These are phyloP conservation scores for Epinephelus moara DNA, from an alignment of 2,113 vertebrate species.

Conservation along the genomic window DNA sequence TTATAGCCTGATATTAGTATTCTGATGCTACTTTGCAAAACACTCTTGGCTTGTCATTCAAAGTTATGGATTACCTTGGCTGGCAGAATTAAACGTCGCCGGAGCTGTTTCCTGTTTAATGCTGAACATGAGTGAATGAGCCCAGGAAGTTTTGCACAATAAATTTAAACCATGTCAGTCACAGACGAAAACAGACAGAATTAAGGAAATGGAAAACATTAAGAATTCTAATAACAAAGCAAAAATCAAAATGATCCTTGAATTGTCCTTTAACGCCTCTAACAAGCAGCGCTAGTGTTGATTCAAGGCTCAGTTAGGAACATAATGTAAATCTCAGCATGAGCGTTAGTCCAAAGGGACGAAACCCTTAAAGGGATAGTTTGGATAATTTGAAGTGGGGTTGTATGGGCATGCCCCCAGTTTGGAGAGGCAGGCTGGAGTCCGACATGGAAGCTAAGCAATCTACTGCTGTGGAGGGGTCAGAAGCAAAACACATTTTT, in stretches of 20 bases:
- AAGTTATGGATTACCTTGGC: constrained; percentile 29
- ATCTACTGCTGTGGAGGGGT: too few relatives aligned
- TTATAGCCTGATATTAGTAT: constrained; percentile 53
- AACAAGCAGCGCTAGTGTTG: not conserved
- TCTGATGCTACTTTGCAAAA: constrained; percentile 31
- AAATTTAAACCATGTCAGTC: not conserved
- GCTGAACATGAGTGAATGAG: constrained; percentile 23
- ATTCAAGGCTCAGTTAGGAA: not conserved
- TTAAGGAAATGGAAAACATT: not conserved
- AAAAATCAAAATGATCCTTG: not conserved
- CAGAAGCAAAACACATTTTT: too few relatives aligned
- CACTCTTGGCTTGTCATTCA: constrained; percentile 40
- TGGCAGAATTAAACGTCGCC: constrained; percentile 10
- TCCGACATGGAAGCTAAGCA: too few relatives aligned
- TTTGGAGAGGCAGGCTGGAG: too few relatives aligned
- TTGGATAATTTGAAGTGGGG: too few relatives aligned
- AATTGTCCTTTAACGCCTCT: not conserved
- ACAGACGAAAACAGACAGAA: not conserved
- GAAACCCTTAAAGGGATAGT: not conserved
- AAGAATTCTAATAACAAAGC: not conserved
- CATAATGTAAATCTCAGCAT: not conserved
- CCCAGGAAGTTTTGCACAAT: not conserved
- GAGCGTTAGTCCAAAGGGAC: not conserved
- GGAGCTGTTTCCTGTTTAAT: constrained; percentile 14
- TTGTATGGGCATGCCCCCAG: too few relatives aligned